Percentiles rank a stretch among this genome's conserved stretches.
These are phyloP conservation scores for Teleopsis dalmanni DNA, from an alignment of 1,140 invertebrate genomes.

Conservation along the genomic window DNA sequence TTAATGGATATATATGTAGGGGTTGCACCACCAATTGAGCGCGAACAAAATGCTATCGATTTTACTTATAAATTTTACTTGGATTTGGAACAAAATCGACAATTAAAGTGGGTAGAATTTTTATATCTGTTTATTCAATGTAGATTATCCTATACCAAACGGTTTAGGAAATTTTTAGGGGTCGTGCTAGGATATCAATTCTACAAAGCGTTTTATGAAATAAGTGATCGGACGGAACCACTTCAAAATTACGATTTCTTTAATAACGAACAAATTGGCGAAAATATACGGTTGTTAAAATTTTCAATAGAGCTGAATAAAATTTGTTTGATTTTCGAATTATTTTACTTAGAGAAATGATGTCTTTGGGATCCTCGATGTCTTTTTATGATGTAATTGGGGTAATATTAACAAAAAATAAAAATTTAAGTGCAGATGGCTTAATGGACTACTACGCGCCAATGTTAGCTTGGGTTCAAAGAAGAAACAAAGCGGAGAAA, in stretches of 20 bases:
- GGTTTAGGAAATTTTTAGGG: too few species aligned
- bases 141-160: too few species aligned
- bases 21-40: slow-evolving; percentile 4
- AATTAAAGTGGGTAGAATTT: too few species aligned
- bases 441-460: slow-evolving; percentile 44
- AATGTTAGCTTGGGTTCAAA: slow-evolving; percentile 33
- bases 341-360: slow-evolving; percentile 41
- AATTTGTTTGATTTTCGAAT: background rate
- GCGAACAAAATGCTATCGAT: background rate
- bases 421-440: slow-evolving; percentile 43
- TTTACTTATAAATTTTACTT: slow-evolving; percentile 4
- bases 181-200: too few species aligned
- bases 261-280: background rate
- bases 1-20: slow-evolving; percentile 7
- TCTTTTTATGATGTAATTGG: slow-evolving; percentile 52
- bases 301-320: too few species aligned
- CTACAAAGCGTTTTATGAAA: background rate
- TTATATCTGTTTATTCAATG: too few species aligned
- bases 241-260: background rate
- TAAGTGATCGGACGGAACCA: background rate
- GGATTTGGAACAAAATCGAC: slow-evolving; percentile 2
- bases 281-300: too few species aligned
- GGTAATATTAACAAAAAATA: slow-evolving; percentile 47
- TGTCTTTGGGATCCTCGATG: slow-evolving; percentile 50
- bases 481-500: slow-evolving; percentile 31